These are phyloP conservation scores for Sphinx pinastri DNA, from an alignment of 2,888 invertebrate genomes.

Conservation along the genomic window DNA sequence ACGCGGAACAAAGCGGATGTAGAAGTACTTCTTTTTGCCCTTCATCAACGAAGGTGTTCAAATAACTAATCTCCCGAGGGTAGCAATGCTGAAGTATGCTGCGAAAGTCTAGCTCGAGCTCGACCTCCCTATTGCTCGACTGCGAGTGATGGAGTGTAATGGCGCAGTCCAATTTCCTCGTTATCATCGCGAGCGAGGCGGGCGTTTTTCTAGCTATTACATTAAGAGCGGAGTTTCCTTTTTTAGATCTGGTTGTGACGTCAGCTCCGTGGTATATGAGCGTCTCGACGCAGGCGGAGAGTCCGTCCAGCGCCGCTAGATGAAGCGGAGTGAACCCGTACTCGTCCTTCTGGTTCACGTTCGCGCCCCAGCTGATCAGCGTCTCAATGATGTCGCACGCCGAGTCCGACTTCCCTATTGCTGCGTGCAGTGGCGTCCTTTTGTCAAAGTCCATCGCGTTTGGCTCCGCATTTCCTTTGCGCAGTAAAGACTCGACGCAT, in stretches of 20 bases:
- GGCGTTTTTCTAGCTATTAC: conserved; percentile 94
- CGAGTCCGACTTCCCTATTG: conserved; percentile 91
- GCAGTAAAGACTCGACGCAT: conserved; percentile 90
- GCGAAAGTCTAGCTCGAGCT: conserved; percentile 92
- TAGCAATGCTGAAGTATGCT: conserved; percentile 92
- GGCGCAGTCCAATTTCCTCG: conserved; percentile 91
- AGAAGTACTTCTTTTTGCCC: conserved; percentile 94
- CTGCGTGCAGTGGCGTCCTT: conserved; percentile 92
- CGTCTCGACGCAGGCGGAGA: conserved; percentile 93
- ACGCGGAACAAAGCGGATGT: conserved; percentile 94
- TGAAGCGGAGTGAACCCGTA: conserved; percentile 94
- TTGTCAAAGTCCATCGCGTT: conserved; percentile 92
- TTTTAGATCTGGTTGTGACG: conserved; percentile 94
- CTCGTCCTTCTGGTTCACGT: conserved; percentile 92
- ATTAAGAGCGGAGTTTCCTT: conserved; percentile 93
- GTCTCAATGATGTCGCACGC: conserved; percentile 92
- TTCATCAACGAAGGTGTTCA: conserved; percentile 94
- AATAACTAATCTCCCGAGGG: conserved; percentile 92
- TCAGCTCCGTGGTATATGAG: conserved; percentile 93
- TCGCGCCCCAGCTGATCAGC: conserved; percentile 90
- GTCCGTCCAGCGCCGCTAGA: conserved; percentile 92
- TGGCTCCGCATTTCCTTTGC: conserved; percentile 90
- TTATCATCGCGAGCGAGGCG: conserved; percentile 92
- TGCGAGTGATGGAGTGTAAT: conserved; percentile 91
- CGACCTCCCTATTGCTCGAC: conserved; percentile 91